Conservation (phyloP, 1,140 invertebrate genomes). For the Caenorhabditis inopinata region DNA sequence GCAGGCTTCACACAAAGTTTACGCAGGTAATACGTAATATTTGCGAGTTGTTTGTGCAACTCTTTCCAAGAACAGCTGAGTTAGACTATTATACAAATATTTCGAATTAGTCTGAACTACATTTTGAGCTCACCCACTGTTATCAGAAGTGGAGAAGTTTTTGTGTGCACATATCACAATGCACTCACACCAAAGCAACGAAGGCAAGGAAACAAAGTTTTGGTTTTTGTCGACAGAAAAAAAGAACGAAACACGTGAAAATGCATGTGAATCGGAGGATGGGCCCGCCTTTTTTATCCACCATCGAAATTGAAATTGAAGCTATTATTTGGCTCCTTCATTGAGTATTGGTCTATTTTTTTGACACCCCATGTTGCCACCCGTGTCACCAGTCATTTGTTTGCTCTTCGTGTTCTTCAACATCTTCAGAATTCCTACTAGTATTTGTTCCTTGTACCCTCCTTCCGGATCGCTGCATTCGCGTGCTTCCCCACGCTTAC, state of each 20-base stretch:
- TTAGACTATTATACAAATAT: neutral
- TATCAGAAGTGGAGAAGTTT: slow-evolving; percentile 22
- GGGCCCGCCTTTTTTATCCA: neutral
- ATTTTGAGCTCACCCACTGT: neutral
- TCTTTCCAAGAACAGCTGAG: no score
- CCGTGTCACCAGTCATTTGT: neutral
- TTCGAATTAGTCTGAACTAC: neutral
- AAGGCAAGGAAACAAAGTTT: slow-evolving; percentile 23
- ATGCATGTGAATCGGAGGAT: neutral
- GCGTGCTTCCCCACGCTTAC: no score
- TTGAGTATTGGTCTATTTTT: slow-evolving; percentile 15
- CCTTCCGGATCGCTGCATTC: neutral
- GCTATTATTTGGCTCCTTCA: neutral
- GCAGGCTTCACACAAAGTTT: no score
- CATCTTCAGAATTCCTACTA: neutral
- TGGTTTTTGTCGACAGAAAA: neutral
- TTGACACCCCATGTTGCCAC: slow-evolving; percentile 2
- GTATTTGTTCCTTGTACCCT: slow-evolving; percentile 10
- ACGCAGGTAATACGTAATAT: no score
- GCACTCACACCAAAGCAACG: slow-evolving; percentile 1
- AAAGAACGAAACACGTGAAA: slow-evolving; percentile 12
- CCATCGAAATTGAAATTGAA: neutral
- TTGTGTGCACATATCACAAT: slow-evolving; percentile 27
- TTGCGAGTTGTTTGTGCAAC: no score
- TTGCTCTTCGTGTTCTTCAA: no score